Conservation (phyloP, 2,888 invertebrate species). For the Diadromus collaris region DNA sequence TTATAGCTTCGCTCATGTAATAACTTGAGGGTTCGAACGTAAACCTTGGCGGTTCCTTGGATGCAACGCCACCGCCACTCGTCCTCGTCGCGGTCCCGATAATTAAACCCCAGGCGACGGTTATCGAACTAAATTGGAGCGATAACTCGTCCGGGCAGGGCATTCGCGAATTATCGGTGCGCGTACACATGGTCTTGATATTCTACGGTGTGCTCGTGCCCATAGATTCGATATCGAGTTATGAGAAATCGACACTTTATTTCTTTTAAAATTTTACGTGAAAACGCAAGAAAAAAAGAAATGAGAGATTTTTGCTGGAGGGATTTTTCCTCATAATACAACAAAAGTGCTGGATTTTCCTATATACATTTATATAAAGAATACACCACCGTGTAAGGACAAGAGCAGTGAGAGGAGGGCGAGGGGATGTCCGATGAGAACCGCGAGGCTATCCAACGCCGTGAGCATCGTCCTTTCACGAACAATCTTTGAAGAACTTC, state of each 20-base stretch:
- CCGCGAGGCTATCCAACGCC: conserved; percentile 41
- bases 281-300: neutral
- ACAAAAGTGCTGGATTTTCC: conserved; percentile 8
- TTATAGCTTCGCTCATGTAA: conserved; percentile 33
- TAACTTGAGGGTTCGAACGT: conserved; percentile 56
- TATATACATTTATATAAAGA: neutral
- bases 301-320: neutral
- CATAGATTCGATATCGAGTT: conserved; percentile 8
- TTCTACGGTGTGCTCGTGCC: neutral
- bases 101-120: conserved; percentile 57
- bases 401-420: no score
- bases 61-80: conserved; percentile 40
- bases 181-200: conserved; percentile 15
- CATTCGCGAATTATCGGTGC: conserved; percentile 56
- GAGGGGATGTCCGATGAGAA: conserved; percentile 47
- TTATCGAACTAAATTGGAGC: conserved; percentile 62
- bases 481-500: conserved; percentile 61
- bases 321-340: conserved; percentile 8
- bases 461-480: conserved; percentile 51
- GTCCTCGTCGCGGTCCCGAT: conserved; percentile 50
- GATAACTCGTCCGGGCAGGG: conserved; percentile 56
- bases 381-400: conserved; percentile 25
- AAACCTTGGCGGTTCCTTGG: conserved; percentile 55
- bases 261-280: neutral
- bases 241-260: neutral